Evolutionary conservation across 2,888 invertebrate genomes (phyloP).

Genomic region (Tetranychus piercei): DNA sequence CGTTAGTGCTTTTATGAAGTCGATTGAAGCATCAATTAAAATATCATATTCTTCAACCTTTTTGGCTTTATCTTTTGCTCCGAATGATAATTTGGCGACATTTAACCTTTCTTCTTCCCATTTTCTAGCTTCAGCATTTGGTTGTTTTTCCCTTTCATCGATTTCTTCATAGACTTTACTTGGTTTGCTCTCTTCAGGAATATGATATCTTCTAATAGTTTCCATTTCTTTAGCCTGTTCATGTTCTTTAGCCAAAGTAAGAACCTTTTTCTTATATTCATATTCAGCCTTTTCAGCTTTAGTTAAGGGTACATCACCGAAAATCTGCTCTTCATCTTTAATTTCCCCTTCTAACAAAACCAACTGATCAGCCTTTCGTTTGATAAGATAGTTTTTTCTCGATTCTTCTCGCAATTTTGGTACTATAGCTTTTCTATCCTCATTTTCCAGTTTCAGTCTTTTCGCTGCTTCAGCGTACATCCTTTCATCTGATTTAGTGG

Average conservation of each 20-base stretch:
- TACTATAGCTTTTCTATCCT: conserved; percentile 56
- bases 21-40: conserved; percentile 84
- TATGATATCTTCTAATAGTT: conserved; percentile 76
- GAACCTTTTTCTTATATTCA: conserved; percentile 70
- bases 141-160: conserved; percentile 56
- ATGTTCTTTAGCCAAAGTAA: conserved; percentile 82
- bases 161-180: conserved; percentile 48
- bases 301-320: conserved; percentile 71
- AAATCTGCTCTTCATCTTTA: conserved; percentile 83
- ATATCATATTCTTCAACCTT: conserved; percentile 60
- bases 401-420: conserved; percentile 68
- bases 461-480: conserved; percentile 64
- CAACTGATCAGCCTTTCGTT: conserved; percentile 87
- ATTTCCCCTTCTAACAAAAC: conserved; percentile 85
- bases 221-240: conserved; percentile 80
- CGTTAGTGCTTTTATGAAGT: conserved; percentile 61
- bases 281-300: conserved; percentile 63
- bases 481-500: conserved; percentile 42
- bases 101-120: conserved; percentile 96
- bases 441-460: conserved; percentile 64
- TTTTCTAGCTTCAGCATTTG: conserved; percentile 48
- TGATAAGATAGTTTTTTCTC: conserved; percentile 77
- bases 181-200: conserved; percentile 50
- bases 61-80: conserved; percentile 54
- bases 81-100: conserved; percentile 76